Base-by-base conservation (phyloP, 2,888 invertebrate genomes). In the Zaprionus bogoriensis region DNA sequence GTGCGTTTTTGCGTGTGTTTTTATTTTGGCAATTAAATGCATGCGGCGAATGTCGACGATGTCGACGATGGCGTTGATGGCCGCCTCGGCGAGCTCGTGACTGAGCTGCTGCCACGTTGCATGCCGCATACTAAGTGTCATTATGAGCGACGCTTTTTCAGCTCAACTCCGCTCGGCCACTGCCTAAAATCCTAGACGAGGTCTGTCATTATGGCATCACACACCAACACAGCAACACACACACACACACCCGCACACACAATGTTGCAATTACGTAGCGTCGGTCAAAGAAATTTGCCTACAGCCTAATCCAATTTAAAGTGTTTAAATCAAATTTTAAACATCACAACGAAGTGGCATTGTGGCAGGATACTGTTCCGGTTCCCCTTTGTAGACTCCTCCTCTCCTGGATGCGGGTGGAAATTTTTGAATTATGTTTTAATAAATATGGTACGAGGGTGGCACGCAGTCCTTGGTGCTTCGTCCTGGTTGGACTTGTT, bases 281-380 rank as follows among this genome's bases (percentile, higher is more conserved):
- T 59, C 44, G 86, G 78, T 79, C 85, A 77, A 74, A 81, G 68
- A 70, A 80, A 81, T 83, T 85, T 88, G 87, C 87, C 87, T 87
- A 85, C 81, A 88, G 79, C 79, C 87, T 90, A 90, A 90, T 90
- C 89, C 89, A 90, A 90, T 90, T 90, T 90, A 84, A 90, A 89
- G 88, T 87, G 87, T 89, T 89, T 87, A 90, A 90, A 90, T 90
- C 87, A 89, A 89, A 90, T 90, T 90, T 87, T 58, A 75, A 88
- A 77, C 84, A 85, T 74, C 79, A 75, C 78, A 76, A 78, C 68
- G 86, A 80, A 66, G 59, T 79, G 67, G 52, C 73, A 77, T 87
- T 87, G 77, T 87, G 55, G n/a, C 63, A 55, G 46, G 32, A 46
- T 60, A 53, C 66, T 57, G 6, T 53, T 67, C 52, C 51, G 42